Conservation (phyloP, 2,888 invertebrate species). For the Chymomyza caudatula region DNA sequence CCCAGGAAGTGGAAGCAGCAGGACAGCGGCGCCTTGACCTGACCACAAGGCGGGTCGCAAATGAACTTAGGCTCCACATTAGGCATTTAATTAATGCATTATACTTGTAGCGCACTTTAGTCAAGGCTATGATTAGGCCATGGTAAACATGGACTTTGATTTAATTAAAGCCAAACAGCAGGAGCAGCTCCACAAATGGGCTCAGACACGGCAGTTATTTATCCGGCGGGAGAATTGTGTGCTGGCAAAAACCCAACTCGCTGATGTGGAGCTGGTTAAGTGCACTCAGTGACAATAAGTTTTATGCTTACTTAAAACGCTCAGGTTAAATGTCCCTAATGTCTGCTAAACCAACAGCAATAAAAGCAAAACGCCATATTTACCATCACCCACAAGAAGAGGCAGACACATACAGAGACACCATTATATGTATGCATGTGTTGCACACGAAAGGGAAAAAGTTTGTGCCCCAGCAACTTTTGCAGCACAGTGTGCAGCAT, state of each 20-base stretch:
- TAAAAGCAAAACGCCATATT: background rate
- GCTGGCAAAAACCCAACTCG: background rate
- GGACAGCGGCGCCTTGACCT: background rate
- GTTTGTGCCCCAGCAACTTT: background rate
- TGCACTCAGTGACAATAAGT: conserved; percentile 11
- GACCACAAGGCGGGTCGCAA: background rate
- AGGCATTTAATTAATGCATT: background rate
- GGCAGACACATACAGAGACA: background rate
- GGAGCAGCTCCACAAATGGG: background rate
- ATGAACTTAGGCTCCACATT: background rate
- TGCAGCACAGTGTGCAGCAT: background rate
- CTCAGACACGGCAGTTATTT: background rate
- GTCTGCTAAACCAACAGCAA: conserved; percentile 12
- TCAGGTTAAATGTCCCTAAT: conserved; percentile 27
- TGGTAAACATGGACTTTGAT: background rate
- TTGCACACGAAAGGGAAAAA: background rate
- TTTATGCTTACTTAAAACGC: conserved; percentile 10
- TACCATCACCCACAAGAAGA: no score
- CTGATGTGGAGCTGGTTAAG: background rate
- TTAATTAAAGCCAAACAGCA: background rate
- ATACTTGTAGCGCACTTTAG: background rate
- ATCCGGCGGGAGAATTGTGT: background rate
- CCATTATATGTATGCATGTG: no score
- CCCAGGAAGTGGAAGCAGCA: background rate
- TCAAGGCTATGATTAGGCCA: background rate